Evolutionary conservation across 2,113 vertebrate genomes (phyloP).

Genomic region (Neoarius graeffei): DNA sequence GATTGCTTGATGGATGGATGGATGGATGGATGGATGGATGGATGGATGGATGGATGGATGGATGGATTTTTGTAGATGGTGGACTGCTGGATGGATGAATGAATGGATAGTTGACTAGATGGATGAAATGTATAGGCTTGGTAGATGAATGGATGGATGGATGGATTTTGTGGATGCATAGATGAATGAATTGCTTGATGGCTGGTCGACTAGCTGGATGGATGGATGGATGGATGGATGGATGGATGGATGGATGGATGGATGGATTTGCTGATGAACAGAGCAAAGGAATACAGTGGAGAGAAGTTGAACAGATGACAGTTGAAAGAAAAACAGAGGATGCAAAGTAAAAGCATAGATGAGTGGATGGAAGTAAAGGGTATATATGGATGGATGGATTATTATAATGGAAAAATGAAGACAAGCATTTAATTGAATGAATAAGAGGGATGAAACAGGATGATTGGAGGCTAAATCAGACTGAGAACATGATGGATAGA

Average conservation of each 20-base stretch:
- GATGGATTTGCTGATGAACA: background rate
- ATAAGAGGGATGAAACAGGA: background rate
- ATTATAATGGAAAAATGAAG: no score
- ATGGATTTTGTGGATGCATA: background rate
- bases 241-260: background rate
- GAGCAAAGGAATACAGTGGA: background rate
- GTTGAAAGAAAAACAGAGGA: background rate
- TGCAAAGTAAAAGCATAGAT: background rate
- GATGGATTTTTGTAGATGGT: no score
- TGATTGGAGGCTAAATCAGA: background rate
- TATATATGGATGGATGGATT: background rate
- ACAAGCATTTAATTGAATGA: background rate
- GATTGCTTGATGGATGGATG: background rate
- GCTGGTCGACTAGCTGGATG: background rate
- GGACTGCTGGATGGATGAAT: background rate
- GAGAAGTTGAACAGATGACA: background rate
- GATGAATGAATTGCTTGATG: background rate
- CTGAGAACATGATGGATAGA: slow-evolving; percentile 16
- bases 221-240: background rate
- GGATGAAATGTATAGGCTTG: background rate
- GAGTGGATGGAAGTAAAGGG: background rate
- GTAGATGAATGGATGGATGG: background rate
- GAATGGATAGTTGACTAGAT: background rate
- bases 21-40: background rate
- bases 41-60: background rate